A percentile compares a stretch with the other conserved stretches of the same genome.
Conservation (phyloP, 1,140 invertebrate species). For the Leptopilina clavipes region DNA sequence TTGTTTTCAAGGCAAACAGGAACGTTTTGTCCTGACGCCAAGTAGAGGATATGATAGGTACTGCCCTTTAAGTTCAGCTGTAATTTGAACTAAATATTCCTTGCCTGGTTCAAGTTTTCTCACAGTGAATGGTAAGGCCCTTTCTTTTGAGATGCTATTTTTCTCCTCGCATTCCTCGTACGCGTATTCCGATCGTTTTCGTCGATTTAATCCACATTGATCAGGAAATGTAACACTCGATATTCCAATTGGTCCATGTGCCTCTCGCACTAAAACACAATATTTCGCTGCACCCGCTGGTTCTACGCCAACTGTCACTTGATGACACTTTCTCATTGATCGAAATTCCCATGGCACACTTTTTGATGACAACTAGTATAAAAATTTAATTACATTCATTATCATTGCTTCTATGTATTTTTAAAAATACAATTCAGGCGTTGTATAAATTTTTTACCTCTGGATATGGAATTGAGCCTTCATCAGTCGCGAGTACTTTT, state of each 20-base stretch:
- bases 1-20: slow-evolving; percentile 40
- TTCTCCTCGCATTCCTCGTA: slow-evolving; percentile 66
- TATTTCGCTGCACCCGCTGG: slow-evolving; percentile 65
- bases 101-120: slow-evolving; percentile 64
- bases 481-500: slow-evolving; percentile 68
- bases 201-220: slow-evolving; percentile 64
- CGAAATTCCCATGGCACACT: slow-evolving; percentile 65
- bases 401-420: too few species aligned
- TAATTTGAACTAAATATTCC: slow-evolving; percentile 64
- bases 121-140: slow-evolving; percentile 62
- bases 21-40: slow-evolving; percentile 51
- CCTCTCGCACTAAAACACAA: slow-evolving; percentile 64
- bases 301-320: slow-evolving; percentile 67
- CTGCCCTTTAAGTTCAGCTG: slow-evolving; percentile 62
- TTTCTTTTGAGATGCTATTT: slow-evolving; percentile 54
- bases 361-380: slow-evolving; percentile 60
- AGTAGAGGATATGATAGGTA: slow-evolving; percentile 64
- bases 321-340: slow-evolving; percentile 61
- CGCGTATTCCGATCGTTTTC: slow-evolving; percentile 61
- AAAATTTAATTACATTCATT: too few species aligned
- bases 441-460: slow-evolving; percentile 63
- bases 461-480: slow-evolving; percentile 65
- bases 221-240: slow-evolving; percentile 58
- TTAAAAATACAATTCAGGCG: too few species aligned
- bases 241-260: slow-evolving; percentile 52